These are phyloP conservation scores for Panopea generosa DNA, from an alignment of 2,888 invertebrate genomes.

Conservation along the genomic window DNA sequence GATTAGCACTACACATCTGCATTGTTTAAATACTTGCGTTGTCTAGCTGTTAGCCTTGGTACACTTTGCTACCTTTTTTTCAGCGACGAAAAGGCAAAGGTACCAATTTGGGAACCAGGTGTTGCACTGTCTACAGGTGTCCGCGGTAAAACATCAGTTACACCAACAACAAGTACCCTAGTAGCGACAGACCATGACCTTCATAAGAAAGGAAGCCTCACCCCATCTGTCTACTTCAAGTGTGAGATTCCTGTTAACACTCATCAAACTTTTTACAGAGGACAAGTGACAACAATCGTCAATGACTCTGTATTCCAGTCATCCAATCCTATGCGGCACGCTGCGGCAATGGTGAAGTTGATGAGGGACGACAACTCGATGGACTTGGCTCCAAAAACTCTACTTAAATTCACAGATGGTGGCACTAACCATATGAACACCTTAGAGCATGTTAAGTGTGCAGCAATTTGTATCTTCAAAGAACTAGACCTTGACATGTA, in stretches of 20 bases:
- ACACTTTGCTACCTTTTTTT: neutral
- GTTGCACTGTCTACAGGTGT: slow-evolving; percentile 35
- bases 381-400: neutral
- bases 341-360: slow-evolving; percentile 13
- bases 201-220: slow-evolving; percentile 10
- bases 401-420: slow-evolving; percentile 38
- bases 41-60: slow-evolving; percentile 25
- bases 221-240: slow-evolving; percentile 27
- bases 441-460: slow-evolving; percentile 28
- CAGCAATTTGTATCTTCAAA: slow-evolving; percentile 29
- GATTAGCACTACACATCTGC: slow-evolving; percentile 58
- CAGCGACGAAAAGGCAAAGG: slow-evolving; percentile 52
- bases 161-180: slow-evolving; percentile 21
- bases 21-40: slow-evolving; percentile 48
- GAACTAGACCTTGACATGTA: slow-evolving; percentile 40
- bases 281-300: slow-evolving; percentile 19
- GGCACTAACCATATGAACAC: slow-evolving; percentile 33
- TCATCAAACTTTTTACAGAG: slow-evolving; percentile 25
- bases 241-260: slow-evolving; percentile 21
- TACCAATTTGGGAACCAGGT: slow-evolving; percentile 42
- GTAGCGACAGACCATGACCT: slow-evolving; percentile 45
- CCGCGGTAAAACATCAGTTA: slow-evolving; percentile 26
- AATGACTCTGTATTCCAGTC: slow-evolving; percentile 44
- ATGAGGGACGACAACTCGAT: neutral
- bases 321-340: slow-evolving; percentile 39